phyloP scores from a whole-genome alignment of 2,113 vertebrate species.

The Eclectus roratus region DNA sequence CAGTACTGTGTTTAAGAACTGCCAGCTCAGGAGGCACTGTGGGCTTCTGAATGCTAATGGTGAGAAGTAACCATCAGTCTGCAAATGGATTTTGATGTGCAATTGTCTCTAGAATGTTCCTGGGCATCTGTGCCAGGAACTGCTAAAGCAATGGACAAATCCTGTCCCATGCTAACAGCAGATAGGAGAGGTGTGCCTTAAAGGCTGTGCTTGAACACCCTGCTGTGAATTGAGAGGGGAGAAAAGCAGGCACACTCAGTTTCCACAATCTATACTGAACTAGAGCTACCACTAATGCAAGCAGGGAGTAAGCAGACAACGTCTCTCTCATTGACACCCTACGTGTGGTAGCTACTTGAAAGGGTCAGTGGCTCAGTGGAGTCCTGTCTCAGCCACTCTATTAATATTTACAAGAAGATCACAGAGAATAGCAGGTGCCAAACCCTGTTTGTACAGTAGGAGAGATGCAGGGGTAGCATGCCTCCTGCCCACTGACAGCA shows the following conservation, averaged over 20 bases:
- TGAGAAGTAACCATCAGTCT: neutral
- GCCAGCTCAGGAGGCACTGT: neutral
- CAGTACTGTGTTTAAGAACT: neutral
- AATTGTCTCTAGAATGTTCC: neutral
- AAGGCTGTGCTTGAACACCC: neutral
- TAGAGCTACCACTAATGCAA: neutral
- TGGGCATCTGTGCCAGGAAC: neutral
- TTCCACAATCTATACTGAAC: neutral
- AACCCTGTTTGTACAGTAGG: neutral
- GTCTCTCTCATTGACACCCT: accelerated
- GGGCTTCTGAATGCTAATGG: neutral
- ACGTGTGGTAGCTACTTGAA: neutral
- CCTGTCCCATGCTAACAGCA: neutral
- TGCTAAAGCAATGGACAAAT: neutral
- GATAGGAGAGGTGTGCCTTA: neutral
- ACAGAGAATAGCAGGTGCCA: neutral
- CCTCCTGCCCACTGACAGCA: neutral
- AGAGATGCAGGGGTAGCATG: neutral
- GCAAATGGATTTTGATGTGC: neutral
- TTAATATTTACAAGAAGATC: neutral
- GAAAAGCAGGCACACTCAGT: neutral
- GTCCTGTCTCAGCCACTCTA: neutral
- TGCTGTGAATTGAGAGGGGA: neutral
- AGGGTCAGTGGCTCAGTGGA: neutral
- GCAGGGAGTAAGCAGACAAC: neutral